Evolutionary conservation across 2,113 vertebrate genomes (phyloP), one percentile per base, ranked within the genome.

Genomic region (Aleadryas rufinucha): DNA sequence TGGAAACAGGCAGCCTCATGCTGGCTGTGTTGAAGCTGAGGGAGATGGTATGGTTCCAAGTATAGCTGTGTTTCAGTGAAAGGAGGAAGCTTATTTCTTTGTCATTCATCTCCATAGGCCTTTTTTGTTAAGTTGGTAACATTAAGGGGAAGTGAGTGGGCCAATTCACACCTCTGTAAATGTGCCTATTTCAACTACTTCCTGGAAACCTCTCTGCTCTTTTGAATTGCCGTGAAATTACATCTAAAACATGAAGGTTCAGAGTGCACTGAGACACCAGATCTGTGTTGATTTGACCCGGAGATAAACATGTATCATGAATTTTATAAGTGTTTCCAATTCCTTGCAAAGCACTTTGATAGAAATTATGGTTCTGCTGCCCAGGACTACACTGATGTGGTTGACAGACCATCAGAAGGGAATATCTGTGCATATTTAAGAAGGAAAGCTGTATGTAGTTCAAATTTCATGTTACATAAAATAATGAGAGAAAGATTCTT

Each of bases 11-110:
- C 35, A 82, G 60, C 39, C 42, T 68, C 27, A 1, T 0, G 0
- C 17, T 1, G 1, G n/a, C 16, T 0, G 0, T 27, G 21, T 6
- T 28, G 26, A 70, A 70, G 22, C 47, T 66, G 24, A 53, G 52
- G 31, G 39, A 41, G 24, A 2, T 20, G 7, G 50, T 52, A 6
- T 24, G 64, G 66, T 42, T 35, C 15, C 41, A 30, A 18, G 15
- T 42, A 21, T 35, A 27, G 33, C 47, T 7, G 1, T 33, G 13
- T 82, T 93, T 81, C 1, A 3, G 42, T 75, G 53, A n/a, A 52
- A 75, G 45, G 47, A 66, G 44, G 27, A 12, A 47, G 12, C 6
- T 54, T 70, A 24, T 19, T 74, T 65, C 52, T 70, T 87, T 63
- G 61, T 53, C 31, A 4, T 49, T 79, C 50, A 30, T 53, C 23